Percentiles rank a stretch among this genome's conserved stretches.
Evolutionary conservation across 1,140 invertebrate species (phyloP).

Genomic region (Melanaphis sacchari): DNA sequence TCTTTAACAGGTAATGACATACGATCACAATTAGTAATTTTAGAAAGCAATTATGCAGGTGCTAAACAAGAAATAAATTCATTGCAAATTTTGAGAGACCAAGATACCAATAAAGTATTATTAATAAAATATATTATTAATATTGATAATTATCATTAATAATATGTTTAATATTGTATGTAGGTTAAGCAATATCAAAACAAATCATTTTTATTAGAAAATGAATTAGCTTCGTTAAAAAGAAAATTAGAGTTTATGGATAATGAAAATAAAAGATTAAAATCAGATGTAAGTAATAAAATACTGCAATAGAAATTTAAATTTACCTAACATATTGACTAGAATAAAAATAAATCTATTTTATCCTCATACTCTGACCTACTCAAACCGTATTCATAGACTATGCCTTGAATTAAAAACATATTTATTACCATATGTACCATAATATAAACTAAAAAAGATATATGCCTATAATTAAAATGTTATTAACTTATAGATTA

Average conservation of each 20-base stretch:
- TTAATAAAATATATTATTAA: not conserved
- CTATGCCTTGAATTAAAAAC: not conserved
- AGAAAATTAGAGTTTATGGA: conserved; percentile 55
- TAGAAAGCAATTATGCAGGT: conserved; percentile 73
- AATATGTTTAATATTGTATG: not conserved
- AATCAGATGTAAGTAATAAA: conserved; percentile 39
- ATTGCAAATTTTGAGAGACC: conserved; percentile 69
- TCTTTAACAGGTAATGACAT: conserved; percentile 65
- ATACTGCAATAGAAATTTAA: not conserved
- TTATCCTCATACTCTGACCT: not conserved
- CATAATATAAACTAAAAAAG: too few species aligned
- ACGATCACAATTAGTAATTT: conserved; percentile 69
- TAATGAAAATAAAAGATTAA: conserved; percentile 49
- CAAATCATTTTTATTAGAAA: conserved; percentile 46
- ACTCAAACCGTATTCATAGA: not conserved
- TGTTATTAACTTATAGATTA: not conserved
- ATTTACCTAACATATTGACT: not conserved
- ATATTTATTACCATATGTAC: not conserved
- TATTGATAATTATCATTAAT: not conserved
- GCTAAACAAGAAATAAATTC: conserved; percentile 72
- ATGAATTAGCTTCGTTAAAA: conserved; percentile 38
- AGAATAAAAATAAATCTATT: not conserved
- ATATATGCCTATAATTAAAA: not conserved
- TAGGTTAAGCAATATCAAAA: conserved; percentile 54
- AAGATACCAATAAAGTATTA: conserved; percentile 68